Evolutionary conservation across 2,113 vertebrate species (phyloP).

Genomic region (Ictalurus furcatus): DNA sequence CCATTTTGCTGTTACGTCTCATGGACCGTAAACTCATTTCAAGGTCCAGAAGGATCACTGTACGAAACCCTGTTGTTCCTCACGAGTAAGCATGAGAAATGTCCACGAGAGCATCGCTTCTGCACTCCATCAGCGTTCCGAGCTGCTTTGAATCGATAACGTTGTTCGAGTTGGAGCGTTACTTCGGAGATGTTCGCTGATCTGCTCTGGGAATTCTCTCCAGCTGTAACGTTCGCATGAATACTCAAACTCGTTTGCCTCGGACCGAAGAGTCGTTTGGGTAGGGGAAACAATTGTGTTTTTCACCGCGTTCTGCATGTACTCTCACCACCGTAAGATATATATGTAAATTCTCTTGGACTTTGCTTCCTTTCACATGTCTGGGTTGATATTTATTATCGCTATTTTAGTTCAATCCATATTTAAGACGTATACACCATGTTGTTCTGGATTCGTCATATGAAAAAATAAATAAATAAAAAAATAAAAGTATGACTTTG

Average conservation of each 20-base stretch:
- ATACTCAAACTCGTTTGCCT: not conserved
- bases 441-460: not conserved
- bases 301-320: not conserved
- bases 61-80: not conserved
- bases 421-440: not conserved
- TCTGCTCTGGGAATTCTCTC: not conserved
- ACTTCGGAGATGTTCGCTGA: not conserved
- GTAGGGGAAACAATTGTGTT: not conserved
- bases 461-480: not conserved
- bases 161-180: not conserved
- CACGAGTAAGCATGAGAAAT: not conserved
- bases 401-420: not conserved
- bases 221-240: not conserved
- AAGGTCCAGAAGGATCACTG: not conserved
- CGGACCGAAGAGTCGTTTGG: not conserved
- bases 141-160: not conserved
- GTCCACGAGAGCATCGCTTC: not conserved
- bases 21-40: not conserved
- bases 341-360: not conserved
- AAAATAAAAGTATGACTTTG: too few relatives aligned
- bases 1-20: not conserved
- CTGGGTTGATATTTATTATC: not conserved
- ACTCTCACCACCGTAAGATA: not conserved
- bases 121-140: not conserved
- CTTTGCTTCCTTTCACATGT: not conserved